Base-by-base conservation (phyloP, 2,797 vertebrate species). In the Coregonus suidteri region DNA sequence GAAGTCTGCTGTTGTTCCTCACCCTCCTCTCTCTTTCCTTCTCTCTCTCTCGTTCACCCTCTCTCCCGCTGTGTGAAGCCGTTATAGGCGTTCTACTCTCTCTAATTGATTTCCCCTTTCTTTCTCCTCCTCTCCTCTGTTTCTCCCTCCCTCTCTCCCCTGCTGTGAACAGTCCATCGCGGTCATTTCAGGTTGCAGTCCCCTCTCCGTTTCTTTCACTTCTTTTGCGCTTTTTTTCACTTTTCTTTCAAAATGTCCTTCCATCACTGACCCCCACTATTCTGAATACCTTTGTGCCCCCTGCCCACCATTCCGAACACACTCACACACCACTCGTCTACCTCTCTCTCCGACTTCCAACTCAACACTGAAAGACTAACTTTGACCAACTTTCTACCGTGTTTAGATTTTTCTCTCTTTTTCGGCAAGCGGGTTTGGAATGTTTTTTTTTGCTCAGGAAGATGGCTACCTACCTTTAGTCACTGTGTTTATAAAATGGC, bases 81-180 rank as follows among this genome's bases (percentile, higher is more conserved):
- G 93, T 92, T 93, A 90, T 70, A 84, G 88, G 88, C 85, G 89
- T 93, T 92, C 87, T 77, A 88, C 85, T 83, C 87, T 91, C 88
- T 91, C 91, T 94, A 94, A 94, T 94, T 94, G 93, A 92, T 91
- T 90, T 88, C 81, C 73, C 81, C 84, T 82, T 79, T 85, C 86
- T 81, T 71, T 81, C 77, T 72, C 77, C 53, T 73, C 41, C 52
- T 83, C 83, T 83, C 86, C 87, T 30, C 75, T 77, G 75, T 53
- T 77, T 68, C 35, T 20, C 83, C 79, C 83, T 64, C 89, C 72
- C 73, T 30, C 73, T 77, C 77, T 71, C 47, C n/a, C 85, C 88
- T 56, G 53, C 92, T 88, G 87, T 84, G 93, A 91, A 78, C 87
- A 80, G 87, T 91, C 90, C 88, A 87, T 85, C 84, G 86, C 83